phyloP scores from a whole-genome alignment of 2,888 invertebrate genomes.

The Rotaria macrura region DNA sequence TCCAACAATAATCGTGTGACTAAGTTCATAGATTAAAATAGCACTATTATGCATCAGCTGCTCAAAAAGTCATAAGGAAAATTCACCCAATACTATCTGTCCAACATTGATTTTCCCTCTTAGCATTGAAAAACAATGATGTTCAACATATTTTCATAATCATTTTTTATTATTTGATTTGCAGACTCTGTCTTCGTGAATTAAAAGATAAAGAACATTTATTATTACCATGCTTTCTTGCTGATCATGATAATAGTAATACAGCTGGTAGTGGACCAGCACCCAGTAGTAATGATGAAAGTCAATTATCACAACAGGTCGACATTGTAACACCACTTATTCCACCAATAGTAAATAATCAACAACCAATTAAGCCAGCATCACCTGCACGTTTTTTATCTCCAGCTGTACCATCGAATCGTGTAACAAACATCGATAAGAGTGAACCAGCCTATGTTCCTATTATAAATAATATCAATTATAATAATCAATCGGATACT shows the following conservation, averaged over 20 bases:
- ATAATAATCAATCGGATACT: neutral
- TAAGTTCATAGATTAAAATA: too few species aligned
- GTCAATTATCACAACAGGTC: neutral
- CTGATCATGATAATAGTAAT: slow-evolving; percentile 8
- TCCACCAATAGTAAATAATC: neutral
- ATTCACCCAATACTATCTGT: too few species aligned
- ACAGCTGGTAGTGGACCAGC: neutral
- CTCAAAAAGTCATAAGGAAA: too few species aligned
- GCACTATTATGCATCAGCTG: too few species aligned
- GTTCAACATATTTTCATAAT: too few species aligned
- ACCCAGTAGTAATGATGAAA: neutral
- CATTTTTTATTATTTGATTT: too few species aligned
- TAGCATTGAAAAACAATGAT: too few species aligned
- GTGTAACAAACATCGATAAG: neutral
- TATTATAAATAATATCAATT: neutral
- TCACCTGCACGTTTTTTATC: neutral
- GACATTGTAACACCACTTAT: neutral
- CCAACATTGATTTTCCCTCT: too few species aligned
- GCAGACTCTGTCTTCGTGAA: neutral
- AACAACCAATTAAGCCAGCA: neutral
- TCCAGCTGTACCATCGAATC: neutral
- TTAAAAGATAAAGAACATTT: slow-evolving; percentile 17
- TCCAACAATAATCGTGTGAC: too few species aligned
- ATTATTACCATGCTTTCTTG: slow-evolving; percentile 11
- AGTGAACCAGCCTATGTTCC: neutral